Conservation (phyloP, 2,888 invertebrate species). For the Oasisia sp. region DNA sequence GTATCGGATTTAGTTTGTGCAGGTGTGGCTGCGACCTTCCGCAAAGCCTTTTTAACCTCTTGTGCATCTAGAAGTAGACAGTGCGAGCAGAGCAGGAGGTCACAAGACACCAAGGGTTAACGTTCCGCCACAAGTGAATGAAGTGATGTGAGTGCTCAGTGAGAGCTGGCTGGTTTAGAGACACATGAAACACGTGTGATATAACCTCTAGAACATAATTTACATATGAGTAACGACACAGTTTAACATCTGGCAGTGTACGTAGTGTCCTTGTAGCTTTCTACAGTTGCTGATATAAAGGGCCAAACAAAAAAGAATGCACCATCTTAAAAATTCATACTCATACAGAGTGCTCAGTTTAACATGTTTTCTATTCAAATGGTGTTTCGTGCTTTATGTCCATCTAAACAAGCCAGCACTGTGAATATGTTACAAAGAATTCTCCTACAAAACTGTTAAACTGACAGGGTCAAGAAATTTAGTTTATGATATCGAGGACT, state of each 20-base stretch:
- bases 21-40: neutral
- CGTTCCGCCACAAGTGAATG: neutral
- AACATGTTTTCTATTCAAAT: too few relatives aligned
- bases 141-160: neutral
- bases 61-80: constrained; percentile 14
- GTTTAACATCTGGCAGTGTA: neutral
- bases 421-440: constrained; percentile 17
- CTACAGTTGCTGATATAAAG: too few relatives aligned
- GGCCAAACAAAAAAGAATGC: too few relatives aligned
- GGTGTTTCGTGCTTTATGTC: neutral
- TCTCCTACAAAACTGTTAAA: neutral
- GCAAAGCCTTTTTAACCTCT: constrained; percentile 6
- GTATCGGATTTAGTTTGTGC: neutral
- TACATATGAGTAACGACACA: neutral
- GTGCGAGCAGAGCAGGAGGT: neutral
- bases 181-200: neutral
- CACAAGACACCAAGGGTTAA: neutral
- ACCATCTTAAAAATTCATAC: too few relatives aligned
- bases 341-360: too few relatives aligned
- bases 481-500: neutral
- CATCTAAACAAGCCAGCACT: neutral
- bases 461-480: neutral
- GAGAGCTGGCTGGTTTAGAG: neutral
- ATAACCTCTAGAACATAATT: neutral
- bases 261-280: too few relatives aligned